Evolutionary conservation across 1,140 invertebrate species (phyloP).

Genomic region (Liolophura sinensis): DNA sequence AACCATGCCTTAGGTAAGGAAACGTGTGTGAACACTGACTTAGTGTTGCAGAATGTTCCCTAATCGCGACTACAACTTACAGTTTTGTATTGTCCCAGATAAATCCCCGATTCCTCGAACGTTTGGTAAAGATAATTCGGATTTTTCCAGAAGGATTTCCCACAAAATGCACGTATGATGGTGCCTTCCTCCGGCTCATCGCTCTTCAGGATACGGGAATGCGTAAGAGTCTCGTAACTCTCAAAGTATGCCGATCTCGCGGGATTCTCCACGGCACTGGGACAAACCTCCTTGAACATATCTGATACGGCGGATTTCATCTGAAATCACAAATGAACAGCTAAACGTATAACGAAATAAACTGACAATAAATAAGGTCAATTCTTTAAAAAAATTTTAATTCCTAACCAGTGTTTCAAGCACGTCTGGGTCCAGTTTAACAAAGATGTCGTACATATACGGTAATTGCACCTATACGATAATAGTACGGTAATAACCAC

Average conservation of each 20-base stretch:
- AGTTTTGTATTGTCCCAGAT: not conserved
- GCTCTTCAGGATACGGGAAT: too few relatives aligned
- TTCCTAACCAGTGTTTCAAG: too few relatives aligned
- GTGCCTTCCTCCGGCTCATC: not conserved
- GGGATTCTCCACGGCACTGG: constrained; percentile 19
- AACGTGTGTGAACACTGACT: too few relatives aligned
- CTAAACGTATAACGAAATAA: not conserved
- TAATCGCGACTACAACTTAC: too few relatives aligned
- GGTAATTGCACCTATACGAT: too few relatives aligned
- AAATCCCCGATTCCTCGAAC: not conserved
- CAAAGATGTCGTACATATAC: too few relatives aligned
- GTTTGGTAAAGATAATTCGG: constrained; percentile 27
- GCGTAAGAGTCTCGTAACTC: constrained; percentile 10
- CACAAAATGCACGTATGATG: constrained; percentile 39
- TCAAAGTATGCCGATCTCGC: constrained; percentile 15
- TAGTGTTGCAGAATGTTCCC: too few relatives aligned
- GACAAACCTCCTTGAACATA: constrained; percentile 33
- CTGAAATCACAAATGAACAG: constrained; percentile 8
- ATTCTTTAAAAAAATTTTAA: too few relatives aligned
- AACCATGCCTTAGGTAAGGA: too few relatives aligned
- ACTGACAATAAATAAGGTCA: not conserved
- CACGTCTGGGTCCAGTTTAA: too few relatives aligned
- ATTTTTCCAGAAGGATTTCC: constrained; percentile 27
- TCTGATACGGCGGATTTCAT: constrained; percentile 22
- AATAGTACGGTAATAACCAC: too few relatives aligned